Conservation (phyloP, 1,140 invertebrate species). For the Bombus polaris region DNA sequence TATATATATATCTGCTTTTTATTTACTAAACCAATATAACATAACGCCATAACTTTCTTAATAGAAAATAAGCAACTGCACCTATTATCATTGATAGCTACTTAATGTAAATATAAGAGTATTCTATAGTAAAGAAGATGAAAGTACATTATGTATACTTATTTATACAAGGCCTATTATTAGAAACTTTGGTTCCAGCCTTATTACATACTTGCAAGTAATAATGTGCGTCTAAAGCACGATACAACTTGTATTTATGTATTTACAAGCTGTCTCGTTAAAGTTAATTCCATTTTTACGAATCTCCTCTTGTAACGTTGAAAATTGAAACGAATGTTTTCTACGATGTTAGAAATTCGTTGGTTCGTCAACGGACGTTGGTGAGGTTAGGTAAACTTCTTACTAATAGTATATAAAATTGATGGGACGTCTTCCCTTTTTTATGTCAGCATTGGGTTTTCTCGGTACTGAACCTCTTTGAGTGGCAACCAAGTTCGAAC, state of each 20-base stretch:
- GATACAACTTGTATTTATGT: not conserved
- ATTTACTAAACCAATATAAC: too few species aligned
- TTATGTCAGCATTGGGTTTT: not conserved
- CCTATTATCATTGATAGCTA: not conserved
- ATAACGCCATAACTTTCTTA: not conserved
- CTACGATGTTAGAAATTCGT: not conserved
- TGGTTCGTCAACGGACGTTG: not conserved
- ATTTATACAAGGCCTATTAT: not conserved
- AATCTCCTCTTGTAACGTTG: not conserved
- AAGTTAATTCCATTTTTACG: not conserved
- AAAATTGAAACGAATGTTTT: not conserved
- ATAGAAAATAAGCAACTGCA: not conserved
- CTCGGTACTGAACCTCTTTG: not conserved
- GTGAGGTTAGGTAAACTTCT: not conserved
- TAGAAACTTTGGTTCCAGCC: not conserved
- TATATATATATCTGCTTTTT: too few species aligned
- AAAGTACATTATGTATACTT: not conserved
- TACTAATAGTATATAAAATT: not conserved
- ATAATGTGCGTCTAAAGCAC: not conserved
- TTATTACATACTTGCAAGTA: not conserved
- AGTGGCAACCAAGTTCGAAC: not conserved
- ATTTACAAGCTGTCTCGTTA: not conserved
- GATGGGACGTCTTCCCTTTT: not conserved
- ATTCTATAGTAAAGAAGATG: not conserved
- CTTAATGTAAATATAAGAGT: not conserved